Evolutionary conservation across 2,888 invertebrate genomes (phyloP).

Genomic region (Serrognathus titanus): DNA sequence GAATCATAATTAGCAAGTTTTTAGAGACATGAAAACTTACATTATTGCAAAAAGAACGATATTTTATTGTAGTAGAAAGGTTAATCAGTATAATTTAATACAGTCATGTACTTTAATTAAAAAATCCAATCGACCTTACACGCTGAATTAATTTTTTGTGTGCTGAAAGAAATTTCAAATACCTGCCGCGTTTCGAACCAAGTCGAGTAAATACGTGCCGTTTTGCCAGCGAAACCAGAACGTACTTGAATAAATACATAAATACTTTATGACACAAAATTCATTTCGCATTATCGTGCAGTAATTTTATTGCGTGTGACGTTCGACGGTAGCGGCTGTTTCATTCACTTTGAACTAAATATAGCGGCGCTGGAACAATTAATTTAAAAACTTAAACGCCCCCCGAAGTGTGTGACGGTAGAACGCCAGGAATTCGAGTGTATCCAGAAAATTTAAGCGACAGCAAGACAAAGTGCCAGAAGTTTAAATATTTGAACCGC

Average conservation of each 20-base stretch:
- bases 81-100: too few species aligned
- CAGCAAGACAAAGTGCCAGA: slow-evolving; percentile 14
- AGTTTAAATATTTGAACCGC: slow-evolving; percentile 15
- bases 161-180: too few species aligned
- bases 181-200: too few species aligned
- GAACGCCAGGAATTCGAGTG: slow-evolving; percentile 24
- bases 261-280: slow-evolving; percentile 8
- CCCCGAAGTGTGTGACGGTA: slow-evolving; percentile 22
- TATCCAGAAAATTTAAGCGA: slow-evolving; percentile 11
- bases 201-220: not conserved
- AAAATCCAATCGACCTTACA: too few species aligned
- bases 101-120: too few species aligned
- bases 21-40: too few species aligned
- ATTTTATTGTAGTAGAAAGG: too few species aligned
- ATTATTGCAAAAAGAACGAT: too few species aligned
- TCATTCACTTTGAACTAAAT: slow-evolving; percentile 12
- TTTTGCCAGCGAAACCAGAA: not conserved
- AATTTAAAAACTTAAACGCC: slow-evolving; percentile 24
- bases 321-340: not conserved
- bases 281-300: slow-evolving; percentile 4
- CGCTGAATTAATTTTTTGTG: too few species aligned
- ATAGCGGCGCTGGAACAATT: slow-evolving; percentile 10
- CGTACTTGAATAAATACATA: slow-evolving; percentile 6
- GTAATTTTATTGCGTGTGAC: slow-evolving; percentile 2
- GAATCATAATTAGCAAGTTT: too few species aligned